Evolutionary conservation across 2,113 vertebrate genomes (phyloP).

Genomic region (Pedionomus torquatus): DNA sequence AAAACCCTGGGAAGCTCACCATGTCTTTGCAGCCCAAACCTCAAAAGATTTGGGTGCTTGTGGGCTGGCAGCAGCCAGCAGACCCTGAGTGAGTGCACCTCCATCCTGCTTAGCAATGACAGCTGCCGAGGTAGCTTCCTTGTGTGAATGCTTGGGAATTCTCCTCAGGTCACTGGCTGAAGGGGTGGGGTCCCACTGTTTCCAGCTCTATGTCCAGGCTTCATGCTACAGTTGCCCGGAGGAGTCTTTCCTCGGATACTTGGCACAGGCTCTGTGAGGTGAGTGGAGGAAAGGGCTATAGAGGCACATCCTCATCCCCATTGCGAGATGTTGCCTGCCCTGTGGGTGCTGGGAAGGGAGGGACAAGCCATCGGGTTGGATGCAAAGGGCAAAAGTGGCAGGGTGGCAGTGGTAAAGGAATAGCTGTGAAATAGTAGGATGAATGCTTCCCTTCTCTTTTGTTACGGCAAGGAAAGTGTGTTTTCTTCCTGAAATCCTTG

Average conservation of each 20-base stretch:
- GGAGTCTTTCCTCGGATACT: neutral
- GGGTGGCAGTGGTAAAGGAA: neutral
- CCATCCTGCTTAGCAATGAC: rapidly evolving
- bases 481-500: neutral
- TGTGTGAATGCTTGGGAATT: rapidly evolving
- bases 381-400: neutral
- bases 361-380: rapidly evolving
- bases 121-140: neutral
- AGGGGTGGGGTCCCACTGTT: neutral
- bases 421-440: neutral
- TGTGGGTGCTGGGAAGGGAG: neutral
- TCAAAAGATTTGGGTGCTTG: neutral
- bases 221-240: rapidly evolving
- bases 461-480: neutral
- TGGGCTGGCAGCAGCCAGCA: neutral
- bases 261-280: neutral
- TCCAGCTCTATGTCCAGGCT: rapidly evolving
- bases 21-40: neutral
- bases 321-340: rapidly evolving
- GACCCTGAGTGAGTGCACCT: rapidly evolving
- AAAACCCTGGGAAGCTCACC: neutral
- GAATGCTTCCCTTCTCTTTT: neutral
- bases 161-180: neutral
- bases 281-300: neutral
- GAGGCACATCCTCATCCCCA: neutral